phyloP scores from a whole-genome alignment of 2,113 vertebrate genomes.

The Ceratotherium simum region DNA sequence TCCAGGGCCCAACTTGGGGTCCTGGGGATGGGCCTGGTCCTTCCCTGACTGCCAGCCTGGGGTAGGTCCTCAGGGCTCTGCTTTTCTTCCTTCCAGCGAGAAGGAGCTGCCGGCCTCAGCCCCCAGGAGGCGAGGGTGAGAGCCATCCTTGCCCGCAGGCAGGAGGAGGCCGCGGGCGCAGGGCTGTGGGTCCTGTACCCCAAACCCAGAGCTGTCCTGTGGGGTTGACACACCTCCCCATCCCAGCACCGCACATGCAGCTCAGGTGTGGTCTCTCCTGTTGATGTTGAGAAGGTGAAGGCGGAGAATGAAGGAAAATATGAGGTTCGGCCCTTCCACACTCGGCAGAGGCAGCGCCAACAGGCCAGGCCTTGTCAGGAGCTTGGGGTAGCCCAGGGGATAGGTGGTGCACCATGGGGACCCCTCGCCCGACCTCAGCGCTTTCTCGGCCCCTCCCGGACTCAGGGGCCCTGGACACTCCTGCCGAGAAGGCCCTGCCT shows the following conservation, averaged over 20 bases:
- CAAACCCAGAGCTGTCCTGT: neutral
- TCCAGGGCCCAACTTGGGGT: neutral
- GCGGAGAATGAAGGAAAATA: neutral
- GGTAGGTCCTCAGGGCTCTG: neutral
- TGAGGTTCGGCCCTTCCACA: fast-evolving
- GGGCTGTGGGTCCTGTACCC: neutral
- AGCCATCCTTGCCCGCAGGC: fast-evolving
- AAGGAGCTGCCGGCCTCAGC: neutral
- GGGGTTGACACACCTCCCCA: neutral
- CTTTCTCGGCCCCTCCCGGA: neutral
- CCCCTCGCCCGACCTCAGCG: neutral
- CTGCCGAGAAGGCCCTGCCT: neutral
- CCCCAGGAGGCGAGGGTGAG: neutral
- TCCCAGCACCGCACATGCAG: neutral
- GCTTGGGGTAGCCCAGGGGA: neutral
- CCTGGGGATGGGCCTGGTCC: neutral
- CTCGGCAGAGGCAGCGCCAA: neutral
- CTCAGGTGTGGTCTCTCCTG: neutral
- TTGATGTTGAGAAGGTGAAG: neutral
- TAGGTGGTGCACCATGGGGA: neutral
- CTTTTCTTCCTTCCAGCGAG: neutral
- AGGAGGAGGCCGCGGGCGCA: neutral
- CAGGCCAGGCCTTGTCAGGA: neutral
- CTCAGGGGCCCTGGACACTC: neutral
- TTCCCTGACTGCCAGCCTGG: neutral